A percentile compares a stretch with the other conserved stretches of the same genome.
phyloP scores from a whole-genome alignment of 2,888 invertebrate genomes.

The Athalia cordata region DNA sequence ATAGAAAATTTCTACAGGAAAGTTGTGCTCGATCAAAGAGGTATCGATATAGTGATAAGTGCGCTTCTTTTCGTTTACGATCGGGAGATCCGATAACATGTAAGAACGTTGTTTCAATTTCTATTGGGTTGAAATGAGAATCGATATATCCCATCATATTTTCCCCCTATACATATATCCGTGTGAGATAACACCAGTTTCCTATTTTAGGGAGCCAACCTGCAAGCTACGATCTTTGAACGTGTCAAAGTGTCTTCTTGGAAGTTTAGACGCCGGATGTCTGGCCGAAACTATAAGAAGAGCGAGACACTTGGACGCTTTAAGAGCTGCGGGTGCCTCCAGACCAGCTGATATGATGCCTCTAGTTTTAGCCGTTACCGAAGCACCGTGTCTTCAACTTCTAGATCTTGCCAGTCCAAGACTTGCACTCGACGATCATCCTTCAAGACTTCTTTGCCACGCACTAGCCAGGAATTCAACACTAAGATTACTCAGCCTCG shows the following conservation, averaged over 20 bases:
- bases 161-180: too few species aligned
- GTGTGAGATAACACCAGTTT: neutral
- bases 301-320: constrained; percentile 75
- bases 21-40: too few species aligned
- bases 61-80: too few species aligned
- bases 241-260: constrained; percentile 76
- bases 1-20: too few species aligned
- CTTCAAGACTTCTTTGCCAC: constrained; percentile 73
- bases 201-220: constrained; percentile 71
- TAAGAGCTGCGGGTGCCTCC: constrained; percentile 76
- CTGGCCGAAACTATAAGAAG: constrained; percentile 76
- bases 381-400: constrained; percentile 76
- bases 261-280: constrained; percentile 76
- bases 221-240: constrained; percentile 76
- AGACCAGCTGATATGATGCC: constrained; percentile 76
- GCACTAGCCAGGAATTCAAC: constrained; percentile 74
- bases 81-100: too few species aligned
- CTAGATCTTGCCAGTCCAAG: constrained; percentile 76
- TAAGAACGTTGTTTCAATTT: too few species aligned
- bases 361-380: constrained; percentile 75
- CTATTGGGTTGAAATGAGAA: too few species aligned
- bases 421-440: constrained; percentile 75
- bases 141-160: too few species aligned
- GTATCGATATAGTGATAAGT: too few species aligned
- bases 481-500: constrained; percentile 75